phyloP scores from a whole-genome alignment of 2,113 vertebrate species.

The Eurystomus gularis region DNA sequence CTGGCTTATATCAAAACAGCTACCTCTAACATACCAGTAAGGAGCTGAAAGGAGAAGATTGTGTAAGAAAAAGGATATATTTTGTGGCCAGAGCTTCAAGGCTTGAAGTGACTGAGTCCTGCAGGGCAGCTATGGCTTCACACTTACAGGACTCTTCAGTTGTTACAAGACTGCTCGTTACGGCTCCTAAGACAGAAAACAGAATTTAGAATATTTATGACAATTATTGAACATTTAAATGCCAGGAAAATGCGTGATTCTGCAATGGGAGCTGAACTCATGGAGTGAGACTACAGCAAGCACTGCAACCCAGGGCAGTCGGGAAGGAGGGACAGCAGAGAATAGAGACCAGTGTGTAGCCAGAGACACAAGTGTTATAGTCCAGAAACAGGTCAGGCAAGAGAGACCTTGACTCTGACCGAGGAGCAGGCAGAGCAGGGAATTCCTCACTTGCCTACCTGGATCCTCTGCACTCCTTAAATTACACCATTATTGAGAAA shows the following conservation, averaged over 20 bases:
- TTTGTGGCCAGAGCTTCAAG: conserved; percentile 85
- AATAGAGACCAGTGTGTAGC: background rate
- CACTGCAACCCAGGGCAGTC: background rate
- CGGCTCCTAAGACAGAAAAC: conserved; percentile 63
- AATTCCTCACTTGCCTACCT: background rate
- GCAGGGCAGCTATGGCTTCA: conserved; percentile 85
- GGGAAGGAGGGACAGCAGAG: background rate
- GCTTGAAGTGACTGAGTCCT: conserved; percentile 80
- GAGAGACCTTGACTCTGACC: background rate
- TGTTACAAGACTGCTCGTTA: conserved; percentile 74
- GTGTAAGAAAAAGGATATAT: conserved; percentile 87
- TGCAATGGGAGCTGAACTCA: background rate
- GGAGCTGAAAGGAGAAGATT: background rate
- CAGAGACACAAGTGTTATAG: background rate
- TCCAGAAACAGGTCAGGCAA: background rate
- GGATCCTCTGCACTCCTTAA: background rate
- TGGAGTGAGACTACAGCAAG: background rate
- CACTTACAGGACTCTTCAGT: conserved; percentile 86
- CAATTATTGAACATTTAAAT: background rate
- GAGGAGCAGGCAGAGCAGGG: background rate
- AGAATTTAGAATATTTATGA: background rate
- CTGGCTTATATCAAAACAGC: background rate
- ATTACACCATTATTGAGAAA: background rate
- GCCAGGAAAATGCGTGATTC: background rate
- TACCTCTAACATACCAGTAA: background rate